phyloP scores from a whole-genome alignment of 2,113 vertebrate species.

The Bettongia penicillata region DNA sequence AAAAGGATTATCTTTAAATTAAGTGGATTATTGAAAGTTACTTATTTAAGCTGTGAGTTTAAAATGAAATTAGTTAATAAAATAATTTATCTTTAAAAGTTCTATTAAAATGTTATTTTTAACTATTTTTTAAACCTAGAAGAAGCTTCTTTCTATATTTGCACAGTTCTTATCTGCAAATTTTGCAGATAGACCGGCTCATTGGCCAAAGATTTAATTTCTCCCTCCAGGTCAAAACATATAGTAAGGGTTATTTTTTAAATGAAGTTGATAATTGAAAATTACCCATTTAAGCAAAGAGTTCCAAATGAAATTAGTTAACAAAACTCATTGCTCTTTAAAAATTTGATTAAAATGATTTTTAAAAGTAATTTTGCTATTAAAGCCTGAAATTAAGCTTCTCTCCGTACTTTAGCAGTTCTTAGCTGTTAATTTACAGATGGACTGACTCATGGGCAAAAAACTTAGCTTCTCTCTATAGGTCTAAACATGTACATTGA shows the following conservation, averaged over 20 bases:
- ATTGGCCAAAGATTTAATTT: background rate
- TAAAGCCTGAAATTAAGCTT: background rate
- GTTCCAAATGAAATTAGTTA: background rate
- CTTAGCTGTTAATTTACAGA: background rate
- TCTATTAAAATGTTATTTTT: background rate
- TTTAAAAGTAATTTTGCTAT: background rate
- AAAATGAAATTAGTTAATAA: background rate
- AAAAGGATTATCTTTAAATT: background rate
- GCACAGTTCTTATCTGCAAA: background rate
- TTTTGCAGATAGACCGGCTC: background rate
- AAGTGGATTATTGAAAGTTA: background rate
- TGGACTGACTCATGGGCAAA: background rate
- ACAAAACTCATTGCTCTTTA: background rate
- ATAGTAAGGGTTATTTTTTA: background rate
- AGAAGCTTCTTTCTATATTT: background rate
- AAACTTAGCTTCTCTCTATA: background rate
- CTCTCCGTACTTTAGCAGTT: background rate
- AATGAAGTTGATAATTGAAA: background rate
- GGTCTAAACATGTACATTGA: background rate
- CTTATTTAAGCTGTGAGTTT: background rate
- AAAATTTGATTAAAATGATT: background rate
- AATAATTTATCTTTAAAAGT: background rate
- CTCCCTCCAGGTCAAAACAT: background rate
- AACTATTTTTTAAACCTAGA: background rate
- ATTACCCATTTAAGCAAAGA: background rate